phyloP scores from a whole-genome alignment of 2,113 vertebrate species.

The Sinocyclocheilus anophthalmus region DNA sequence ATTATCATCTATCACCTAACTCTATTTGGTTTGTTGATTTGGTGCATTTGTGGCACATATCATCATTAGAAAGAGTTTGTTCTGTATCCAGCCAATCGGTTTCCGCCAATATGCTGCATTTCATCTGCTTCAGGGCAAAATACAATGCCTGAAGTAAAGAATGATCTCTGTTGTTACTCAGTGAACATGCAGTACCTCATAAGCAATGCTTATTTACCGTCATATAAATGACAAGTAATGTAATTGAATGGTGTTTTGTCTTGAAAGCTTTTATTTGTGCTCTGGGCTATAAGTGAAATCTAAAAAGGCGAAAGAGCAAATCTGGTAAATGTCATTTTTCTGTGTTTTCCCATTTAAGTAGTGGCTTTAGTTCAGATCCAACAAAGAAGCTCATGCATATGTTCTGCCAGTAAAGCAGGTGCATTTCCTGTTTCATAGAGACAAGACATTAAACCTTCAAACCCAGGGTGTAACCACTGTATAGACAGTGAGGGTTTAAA shows the following conservation, averaged over 20 bases:
- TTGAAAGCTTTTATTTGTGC: conserved; percentile 8
- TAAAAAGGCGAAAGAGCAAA: neutral
- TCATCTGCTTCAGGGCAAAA: conserved; percentile 10
- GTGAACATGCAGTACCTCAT: conserved; percentile 5
- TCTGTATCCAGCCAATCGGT: neutral
- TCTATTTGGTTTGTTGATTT: too few species aligned
- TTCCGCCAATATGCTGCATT: neutral
- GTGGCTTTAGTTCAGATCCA: neutral
- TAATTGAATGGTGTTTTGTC: neutral
- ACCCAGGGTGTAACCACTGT: neutral
- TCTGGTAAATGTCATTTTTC: neutral
- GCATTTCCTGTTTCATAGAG: neutral
- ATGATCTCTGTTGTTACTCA: neutral
- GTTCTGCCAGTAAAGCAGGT: conserved; percentile 16
- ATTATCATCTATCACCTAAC: too few species aligned
- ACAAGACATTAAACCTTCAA: neutral
- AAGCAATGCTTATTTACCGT: neutral
- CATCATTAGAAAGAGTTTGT: neutral
- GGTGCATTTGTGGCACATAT: neutral
- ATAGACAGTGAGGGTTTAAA: neutral
- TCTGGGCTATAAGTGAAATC: neutral
- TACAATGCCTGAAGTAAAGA: neutral
- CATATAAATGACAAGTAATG: neutral
- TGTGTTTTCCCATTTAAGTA: neutral
- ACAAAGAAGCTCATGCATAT: neutral